Conservation (phyloP, 2,113 vertebrate species). For the Isurus oxyrinchus region DNA sequence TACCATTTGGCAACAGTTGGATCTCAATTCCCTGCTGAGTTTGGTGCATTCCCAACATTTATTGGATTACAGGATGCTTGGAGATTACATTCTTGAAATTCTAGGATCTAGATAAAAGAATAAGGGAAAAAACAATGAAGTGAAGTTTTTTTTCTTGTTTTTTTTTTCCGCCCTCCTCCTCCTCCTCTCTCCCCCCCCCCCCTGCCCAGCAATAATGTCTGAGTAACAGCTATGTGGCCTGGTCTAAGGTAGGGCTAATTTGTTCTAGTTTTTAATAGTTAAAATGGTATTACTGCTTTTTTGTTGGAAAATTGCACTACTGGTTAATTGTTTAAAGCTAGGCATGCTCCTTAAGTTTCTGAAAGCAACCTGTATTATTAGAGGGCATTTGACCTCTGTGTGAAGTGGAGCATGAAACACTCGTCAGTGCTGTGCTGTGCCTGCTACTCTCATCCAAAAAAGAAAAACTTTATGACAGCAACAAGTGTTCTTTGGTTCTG, state of each 20-base stretch:
- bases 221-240: neutral
- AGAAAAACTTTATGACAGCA: slow-evolving; percentile 22
- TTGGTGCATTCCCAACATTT: slow-evolving; percentile 71
- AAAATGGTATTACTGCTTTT: neutral
- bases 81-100: slow-evolving; percentile 75
- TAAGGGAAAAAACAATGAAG: slow-evolving; percentile 42
- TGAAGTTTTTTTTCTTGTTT: slow-evolving; percentile 43
- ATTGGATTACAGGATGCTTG: slow-evolving; percentile 70
- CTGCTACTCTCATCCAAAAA: slow-evolving; percentile 9
- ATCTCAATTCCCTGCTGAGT: slow-evolving; percentile 65
- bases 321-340: slow-evolving; percentile 25
- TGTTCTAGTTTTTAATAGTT: neutral
- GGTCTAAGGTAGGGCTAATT: neutral
- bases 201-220: slow-evolving; percentile 24
- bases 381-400: slow-evolving; percentile 30
- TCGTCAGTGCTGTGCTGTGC: slow-evolving; percentile 4
- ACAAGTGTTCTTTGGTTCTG: neutral
- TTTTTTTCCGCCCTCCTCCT: too few species aligned
- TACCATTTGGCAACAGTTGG: slow-evolving; percentile 68
- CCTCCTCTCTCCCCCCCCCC: neutral
- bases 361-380: slow-evolving; percentile 37
- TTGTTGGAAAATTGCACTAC: slow-evolving; percentile 2
- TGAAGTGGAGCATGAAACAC: slow-evolving; percentile 27
- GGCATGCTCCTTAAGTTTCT: slow-evolving; percentile 27
- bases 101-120: slow-evolving; percentile 50